Percentiles rank a stretch among this genome's conserved stretches.
phyloP scores from a whole-genome alignment of 2,113 vertebrate genomes.

The Mastomys natalensis region DNA sequence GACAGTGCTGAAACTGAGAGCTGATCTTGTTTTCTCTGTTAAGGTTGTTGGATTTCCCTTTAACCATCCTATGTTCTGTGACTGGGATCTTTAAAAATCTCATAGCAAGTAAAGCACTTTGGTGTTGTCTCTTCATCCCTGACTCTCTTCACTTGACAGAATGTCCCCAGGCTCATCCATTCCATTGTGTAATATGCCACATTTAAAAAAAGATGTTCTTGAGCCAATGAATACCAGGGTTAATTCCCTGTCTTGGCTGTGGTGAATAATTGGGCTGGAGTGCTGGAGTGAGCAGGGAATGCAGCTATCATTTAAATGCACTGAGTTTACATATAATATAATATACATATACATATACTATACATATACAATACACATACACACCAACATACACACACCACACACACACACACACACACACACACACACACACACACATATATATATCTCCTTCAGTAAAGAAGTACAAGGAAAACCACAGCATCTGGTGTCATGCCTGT shows the following conservation, averaged over 20 bases:
- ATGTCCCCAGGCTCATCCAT: not conserved
- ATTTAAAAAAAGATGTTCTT: not conserved
- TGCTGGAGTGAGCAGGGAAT: not conserved
- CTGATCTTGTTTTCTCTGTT: not conserved
- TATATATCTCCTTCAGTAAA: not conserved
- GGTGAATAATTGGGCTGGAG: not conserved
- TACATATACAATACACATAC: no score
- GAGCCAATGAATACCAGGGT: not conserved
- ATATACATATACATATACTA: no score
- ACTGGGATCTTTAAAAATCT: not conserved
- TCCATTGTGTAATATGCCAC: not conserved
- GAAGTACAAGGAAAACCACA: not conserved
- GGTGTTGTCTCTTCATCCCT: no score
- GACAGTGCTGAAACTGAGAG: fast-evolving
- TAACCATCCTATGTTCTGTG: no score
- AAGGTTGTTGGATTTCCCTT: not conserved
- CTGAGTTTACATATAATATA: no score
- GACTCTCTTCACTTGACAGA: not conserved
- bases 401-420: no score
- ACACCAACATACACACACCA: no score
- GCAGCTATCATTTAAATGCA: not conserved
- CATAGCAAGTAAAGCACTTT: not conserved
- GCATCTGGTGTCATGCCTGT: not conserved
- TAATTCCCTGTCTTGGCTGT: not conserved
- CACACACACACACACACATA: no score